Conservation (phyloP, 2,888 invertebrate genomes). For the Oligia latruncula region DNA sequence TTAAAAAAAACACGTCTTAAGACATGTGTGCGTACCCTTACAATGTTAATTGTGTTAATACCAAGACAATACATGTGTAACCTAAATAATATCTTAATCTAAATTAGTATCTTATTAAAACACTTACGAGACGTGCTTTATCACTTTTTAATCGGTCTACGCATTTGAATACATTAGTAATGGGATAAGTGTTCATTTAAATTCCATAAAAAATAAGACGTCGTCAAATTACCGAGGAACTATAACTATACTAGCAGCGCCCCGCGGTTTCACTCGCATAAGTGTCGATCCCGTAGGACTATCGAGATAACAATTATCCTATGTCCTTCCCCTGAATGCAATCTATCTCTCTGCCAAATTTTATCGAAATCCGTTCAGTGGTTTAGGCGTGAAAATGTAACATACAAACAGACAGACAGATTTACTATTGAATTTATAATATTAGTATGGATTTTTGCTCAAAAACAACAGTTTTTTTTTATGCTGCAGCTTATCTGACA, state of each 20-base stretch:
- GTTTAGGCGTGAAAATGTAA: too few species aligned
- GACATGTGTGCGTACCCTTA: not conserved
- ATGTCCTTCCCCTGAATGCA: too few species aligned
- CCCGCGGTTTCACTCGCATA: too few species aligned
- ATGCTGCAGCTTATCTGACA: not conserved
- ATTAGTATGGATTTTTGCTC: not conserved
- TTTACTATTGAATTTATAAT: too few species aligned
- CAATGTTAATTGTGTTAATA: not conserved
- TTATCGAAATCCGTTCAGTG: too few species aligned
- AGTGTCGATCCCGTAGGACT: too few species aligned
- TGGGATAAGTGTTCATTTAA: slow-evolving; percentile 1
- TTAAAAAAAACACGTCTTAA: not conserved
- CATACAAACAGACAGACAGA: too few species aligned
- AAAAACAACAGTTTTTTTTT: not conserved
- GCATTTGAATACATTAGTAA: slow-evolving; percentile 13
- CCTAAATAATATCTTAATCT: not conserved
- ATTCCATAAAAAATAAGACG: not conserved
- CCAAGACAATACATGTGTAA: too few species aligned
- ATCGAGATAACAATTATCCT: too few species aligned
- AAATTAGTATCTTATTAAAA: slow-evolving; percentile 1
- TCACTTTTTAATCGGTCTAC: slow-evolving; percentile 15
- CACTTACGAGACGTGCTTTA: not conserved
- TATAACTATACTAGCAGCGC: too few species aligned
- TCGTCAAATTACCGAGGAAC: not conserved
- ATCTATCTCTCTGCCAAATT: too few species aligned